A percentile compares a stretch with the other conserved stretches of the same genome.
Evolutionary conservation across 2,113 vertebrate genomes (phyloP).

Genomic region (Carlito syrichta): DNA sequence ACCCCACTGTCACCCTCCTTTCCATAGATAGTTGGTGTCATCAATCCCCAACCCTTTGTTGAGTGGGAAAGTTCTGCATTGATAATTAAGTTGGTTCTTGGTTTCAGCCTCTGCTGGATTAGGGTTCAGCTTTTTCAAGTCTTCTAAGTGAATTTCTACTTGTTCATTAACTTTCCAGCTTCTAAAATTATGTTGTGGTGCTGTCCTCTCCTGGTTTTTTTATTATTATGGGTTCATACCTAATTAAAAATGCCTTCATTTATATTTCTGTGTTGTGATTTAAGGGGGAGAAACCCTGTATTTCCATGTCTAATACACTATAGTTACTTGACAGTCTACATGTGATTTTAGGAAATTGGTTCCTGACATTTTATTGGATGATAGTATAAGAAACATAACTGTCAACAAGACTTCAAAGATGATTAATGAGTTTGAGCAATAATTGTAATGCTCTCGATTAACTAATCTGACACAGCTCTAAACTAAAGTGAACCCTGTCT

Average conservation of each 20-base stretch:
- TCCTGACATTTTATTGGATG: constrained; percentile 33
- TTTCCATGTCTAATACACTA: background rate
- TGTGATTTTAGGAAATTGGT: constrained; percentile 45
- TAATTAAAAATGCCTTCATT: background rate
- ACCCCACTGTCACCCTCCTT: background rate
- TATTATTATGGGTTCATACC: background rate
- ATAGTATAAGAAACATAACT: constrained; percentile 9
- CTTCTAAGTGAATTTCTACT: background rate
- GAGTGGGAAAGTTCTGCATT: background rate
- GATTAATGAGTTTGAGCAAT: constrained; percentile 48
- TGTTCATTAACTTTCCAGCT: background rate
- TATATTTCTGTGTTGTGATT: background rate
- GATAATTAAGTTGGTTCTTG: background rate
- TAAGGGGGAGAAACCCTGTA: background rate
- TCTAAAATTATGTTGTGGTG: background rate
- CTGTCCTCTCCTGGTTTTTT: background rate
- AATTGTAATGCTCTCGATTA: constrained; percentile 47
- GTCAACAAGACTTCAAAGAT: constrained; percentile 31
- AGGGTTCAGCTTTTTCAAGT: background rate
- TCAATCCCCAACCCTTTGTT: background rate
- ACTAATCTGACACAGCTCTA: constrained; percentile 48
- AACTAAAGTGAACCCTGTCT: constrained; percentile 46
- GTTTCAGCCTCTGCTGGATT: background rate
- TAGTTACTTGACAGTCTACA: background rate
- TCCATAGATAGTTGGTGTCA: background rate